A percentile compares a stretch with the other conserved stretches of the same genome.
These are phyloP conservation scores for Syngnathoides biaculeatus DNA, from an alignment of 2,113 vertebrate species.

Conservation along the genomic window DNA sequence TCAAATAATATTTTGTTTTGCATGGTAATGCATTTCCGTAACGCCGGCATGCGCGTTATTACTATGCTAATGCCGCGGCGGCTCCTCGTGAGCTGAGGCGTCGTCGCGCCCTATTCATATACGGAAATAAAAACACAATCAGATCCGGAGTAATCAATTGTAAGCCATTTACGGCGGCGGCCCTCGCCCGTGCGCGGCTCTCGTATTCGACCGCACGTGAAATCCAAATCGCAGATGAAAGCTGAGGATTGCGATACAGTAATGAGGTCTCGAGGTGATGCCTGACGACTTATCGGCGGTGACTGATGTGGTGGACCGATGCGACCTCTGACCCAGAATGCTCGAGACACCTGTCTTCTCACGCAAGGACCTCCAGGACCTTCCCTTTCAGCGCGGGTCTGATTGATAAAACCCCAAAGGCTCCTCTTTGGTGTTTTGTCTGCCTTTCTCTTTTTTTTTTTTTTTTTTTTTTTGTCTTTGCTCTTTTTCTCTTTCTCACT, in stretches of 20 bases:
- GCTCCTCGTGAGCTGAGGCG: conserved; percentile 32
- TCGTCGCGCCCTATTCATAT: conserved; percentile 22
- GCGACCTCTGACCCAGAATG: conserved; percentile 54
- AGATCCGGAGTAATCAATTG: conserved; percentile 47
- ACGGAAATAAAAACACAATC: conserved; percentile 43
- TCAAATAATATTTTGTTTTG: neutral
- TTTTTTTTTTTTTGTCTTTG: conserved; percentile 13
- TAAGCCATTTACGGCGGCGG: conserved; percentile 51
- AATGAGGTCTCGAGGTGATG: conserved; percentile 35
- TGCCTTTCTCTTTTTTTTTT: conserved; percentile 7
- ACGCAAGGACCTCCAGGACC: conserved; percentile 45
- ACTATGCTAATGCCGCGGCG: conserved; percentile 53
- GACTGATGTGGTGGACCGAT: conserved; percentile 51
- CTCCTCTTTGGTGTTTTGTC: conserved; percentile 30
- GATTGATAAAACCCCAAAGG: conserved; percentile 65
- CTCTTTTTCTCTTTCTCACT: conserved; percentile 3
- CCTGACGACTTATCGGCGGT: conserved; percentile 24
- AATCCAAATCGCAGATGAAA: conserved; percentile 41
- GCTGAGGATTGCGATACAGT: conserved; percentile 29
- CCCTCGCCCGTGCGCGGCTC: conserved; percentile 6
- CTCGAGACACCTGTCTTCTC: conserved; percentile 68
- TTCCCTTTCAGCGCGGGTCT: conserved; percentile 50
- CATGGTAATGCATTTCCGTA: conserved; percentile 49
- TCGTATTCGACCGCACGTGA: conserved; percentile 55
- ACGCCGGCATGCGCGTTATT: conserved; percentile 42